These are phyloP conservation scores for Malurus leucopterus DNA, from an alignment of 2,797 vertebrate genomes.

Conservation along the genomic window DNA sequence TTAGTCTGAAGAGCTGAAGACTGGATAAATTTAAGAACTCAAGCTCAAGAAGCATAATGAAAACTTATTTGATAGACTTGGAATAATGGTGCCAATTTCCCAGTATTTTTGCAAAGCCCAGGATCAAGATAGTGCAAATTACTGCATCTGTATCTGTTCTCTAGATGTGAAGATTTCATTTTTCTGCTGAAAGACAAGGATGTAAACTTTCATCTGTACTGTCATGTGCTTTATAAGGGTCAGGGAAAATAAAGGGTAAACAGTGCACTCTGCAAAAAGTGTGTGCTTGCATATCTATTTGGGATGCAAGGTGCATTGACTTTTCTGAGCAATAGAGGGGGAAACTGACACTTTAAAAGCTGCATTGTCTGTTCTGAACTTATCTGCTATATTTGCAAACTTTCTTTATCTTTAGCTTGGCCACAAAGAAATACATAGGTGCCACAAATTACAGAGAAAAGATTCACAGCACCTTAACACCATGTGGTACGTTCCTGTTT, in stretches of 20 bases:
- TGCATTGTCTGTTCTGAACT: background rate
- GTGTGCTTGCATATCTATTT: background rate
- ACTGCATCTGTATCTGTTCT: background rate
- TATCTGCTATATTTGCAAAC: background rate
- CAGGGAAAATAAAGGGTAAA: background rate
- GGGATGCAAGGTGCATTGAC: background rate
- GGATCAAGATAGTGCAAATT: background rate
- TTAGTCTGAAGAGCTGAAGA: background rate
- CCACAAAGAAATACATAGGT: slow-evolving; percentile 88
- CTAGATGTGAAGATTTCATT: background rate
- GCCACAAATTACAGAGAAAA: slow-evolving; percentile 93
- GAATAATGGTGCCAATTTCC: background rate
- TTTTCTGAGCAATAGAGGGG: background rate
- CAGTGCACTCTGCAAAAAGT: background rate
- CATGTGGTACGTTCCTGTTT: slow-evolving; percentile 94
- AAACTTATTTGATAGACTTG: background rate
- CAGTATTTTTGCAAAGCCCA: background rate
- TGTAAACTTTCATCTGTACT: background rate
- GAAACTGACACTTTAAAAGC: background rate
- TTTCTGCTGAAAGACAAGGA: background rate
- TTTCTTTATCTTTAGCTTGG: slow-evolving; percentile 75
- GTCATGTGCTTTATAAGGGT: background rate
- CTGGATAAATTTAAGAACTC: background rate
- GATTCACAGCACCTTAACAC: slow-evolving; percentile 90
- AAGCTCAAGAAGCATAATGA: background rate